Evolutionary conservation across 2,113 vertebrate genomes (phyloP).

Genomic region (Athene cunicularia): DNA sequence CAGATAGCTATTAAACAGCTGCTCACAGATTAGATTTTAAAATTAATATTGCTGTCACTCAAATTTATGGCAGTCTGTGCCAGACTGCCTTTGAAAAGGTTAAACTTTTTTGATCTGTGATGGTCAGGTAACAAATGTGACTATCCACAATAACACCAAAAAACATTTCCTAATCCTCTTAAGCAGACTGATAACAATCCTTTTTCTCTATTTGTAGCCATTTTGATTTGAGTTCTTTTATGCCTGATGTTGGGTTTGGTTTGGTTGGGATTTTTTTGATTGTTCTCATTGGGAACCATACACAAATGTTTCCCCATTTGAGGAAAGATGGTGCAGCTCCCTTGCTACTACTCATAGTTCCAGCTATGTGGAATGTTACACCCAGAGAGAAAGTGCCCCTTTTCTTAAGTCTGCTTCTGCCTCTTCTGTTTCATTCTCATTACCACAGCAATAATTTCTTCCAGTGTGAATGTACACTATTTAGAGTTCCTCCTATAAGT

Average conservation of each 20-base stretch:
- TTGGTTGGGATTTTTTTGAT: not conserved
- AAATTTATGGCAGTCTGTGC: not conserved
- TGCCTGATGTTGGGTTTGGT: no score
- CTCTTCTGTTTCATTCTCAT: not conserved
- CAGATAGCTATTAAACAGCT: not conserved
- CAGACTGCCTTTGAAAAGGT: not conserved
- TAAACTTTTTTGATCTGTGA: not conserved
- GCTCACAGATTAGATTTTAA: not conserved
- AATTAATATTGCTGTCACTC: not conserved
- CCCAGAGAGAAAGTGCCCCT: not conserved
- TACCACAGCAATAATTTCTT: not conserved
- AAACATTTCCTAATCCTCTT: not conserved
- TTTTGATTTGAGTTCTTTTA: not conserved
- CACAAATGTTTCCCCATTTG: not conserved
- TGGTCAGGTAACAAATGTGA: not conserved
- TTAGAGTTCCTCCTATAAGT: not conserved
- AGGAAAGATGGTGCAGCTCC: not conserved
- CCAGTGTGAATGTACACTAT: not conserved
- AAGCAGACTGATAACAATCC: not conserved
- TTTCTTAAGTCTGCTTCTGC: not conserved
- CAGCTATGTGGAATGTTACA: not conserved
- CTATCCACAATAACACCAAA: not conserved
- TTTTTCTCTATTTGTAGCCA: not conserved
- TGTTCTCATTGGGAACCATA: not conserved
- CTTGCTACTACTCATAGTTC: not conserved